Base-by-base conservation (phyloP, 2,888 invertebrate species). In the Cancer borealis region DNA sequence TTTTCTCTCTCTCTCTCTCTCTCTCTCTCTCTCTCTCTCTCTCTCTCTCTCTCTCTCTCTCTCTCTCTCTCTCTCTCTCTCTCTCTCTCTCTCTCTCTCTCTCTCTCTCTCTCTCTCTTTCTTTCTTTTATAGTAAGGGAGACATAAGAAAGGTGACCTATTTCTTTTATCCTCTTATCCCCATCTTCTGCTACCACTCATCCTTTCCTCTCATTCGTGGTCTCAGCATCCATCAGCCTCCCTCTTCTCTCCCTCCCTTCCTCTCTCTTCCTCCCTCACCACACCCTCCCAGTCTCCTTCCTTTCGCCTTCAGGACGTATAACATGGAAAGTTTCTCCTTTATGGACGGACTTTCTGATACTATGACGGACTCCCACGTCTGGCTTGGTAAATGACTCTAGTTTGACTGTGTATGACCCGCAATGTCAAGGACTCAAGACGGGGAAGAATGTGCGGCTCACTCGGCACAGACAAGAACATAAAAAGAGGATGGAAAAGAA, bases 11-110 rank as follows among this genome's bases (percentile, higher is more conserved):
- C 49, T 49, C 49, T 49, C 49, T 49, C 49, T 49, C 49, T 49
- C 49, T 49, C 49, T 49, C 49, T 49, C 49, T 49, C 49, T 49
- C 49, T 49, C 49, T 49, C 49, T 49, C 49, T 49, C 49, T 49
- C 60, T 60, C 60, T 60, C 60, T 60, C 60, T 60, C 60, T 60
- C 60, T 60, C 60, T 60, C 60, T 60, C 60, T 49, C 49, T 49
- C 60, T 60, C 60, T 60, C 60, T 60, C 60, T 60, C 60, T 60
- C 60, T 60, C 60, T 60, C 60, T 60, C 60, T 60, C 60, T 60
- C 60, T 60, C 60, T 60, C 60, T 60, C 60, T 60, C 60, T 60
- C 60, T 60, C 60, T 60, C 60, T 60, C 60, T 60, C 60, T 60
- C 60, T 60, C 60, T 60, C 60, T 60, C 60, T 60, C 60, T 60